Conservation (phyloP, 2,888 invertebrate species). For the Sarcophaga caerulescens region DNA sequence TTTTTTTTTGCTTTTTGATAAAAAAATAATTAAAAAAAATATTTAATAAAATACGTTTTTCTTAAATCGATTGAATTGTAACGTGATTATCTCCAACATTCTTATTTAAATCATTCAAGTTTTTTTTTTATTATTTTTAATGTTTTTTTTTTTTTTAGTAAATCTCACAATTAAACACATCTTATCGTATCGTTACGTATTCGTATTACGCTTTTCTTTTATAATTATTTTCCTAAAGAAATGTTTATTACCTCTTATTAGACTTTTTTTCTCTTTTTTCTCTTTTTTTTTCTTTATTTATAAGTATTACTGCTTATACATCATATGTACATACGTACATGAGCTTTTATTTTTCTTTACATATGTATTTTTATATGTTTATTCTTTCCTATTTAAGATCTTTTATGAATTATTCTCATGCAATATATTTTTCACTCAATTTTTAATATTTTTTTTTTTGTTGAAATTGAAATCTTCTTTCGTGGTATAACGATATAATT, state of each 20-base stretch:
- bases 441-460: too few species aligned
- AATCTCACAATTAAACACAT: too few species aligned
- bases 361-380: not conserved
- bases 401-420: not conserved
- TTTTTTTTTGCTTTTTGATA: not conserved
- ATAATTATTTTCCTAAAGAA: not conserved
- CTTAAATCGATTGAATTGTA: not conserved
- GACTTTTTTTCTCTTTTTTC: not conserved
- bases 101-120: not conserved
- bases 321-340: too few species aligned
- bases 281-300: conserved; percentile 4
- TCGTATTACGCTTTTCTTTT: too few species aligned
- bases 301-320: conserved; percentile 30
- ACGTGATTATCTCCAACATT: not conserved
- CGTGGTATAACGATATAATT: too few species aligned
- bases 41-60: not conserved
- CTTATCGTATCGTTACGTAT: too few species aligned
- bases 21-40: not conserved
- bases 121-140: not conserved
- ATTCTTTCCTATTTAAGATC: conserved; percentile 28
- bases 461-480: too few species aligned
- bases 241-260: conserved; percentile 2
- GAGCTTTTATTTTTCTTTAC: not conserved
- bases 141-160: not conserved
- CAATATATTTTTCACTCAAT: not conserved